Base-by-base conservation (phyloP, 2,113 vertebrate genomes). In the Rhipidura dahli region DNA sequence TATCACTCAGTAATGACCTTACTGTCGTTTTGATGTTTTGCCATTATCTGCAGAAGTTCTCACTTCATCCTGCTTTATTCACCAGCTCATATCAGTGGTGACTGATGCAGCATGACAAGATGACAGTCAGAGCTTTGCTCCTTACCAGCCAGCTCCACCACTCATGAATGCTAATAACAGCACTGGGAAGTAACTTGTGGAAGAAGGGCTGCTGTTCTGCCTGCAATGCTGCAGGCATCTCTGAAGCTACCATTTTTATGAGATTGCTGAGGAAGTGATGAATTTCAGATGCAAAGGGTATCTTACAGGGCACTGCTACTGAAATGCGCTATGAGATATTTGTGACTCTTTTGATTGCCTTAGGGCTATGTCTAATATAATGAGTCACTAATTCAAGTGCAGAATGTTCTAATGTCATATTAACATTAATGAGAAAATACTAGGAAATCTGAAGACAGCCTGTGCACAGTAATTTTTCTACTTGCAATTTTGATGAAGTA, bases 351-450 rank as follows among this genome's bases (percentile, higher is more conserved):
- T 13, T 60, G 35, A 76, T 60, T 71, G 79, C 93, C 76, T 68
- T 65, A 60, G 79, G 79, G 40, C 37, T 69, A 3, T n/a, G 26
- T 79, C 57, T 92, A 63, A 71, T 72, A 50, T 82, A 1, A 4
- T 90, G 89, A 92, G 47, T 94, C 93, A 93, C 56, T 83, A 72
- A 64, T 61, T 80, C 1, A 5, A 60, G 66, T 53, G n/a, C 53
- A 69, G 71, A 92, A 80, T 64, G n/a, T 92, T 90, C 93, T 90
- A 61, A 69, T 69, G 59, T n/a, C 28, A 11, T 92, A 93, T 76
- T 90, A 93, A 69, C 54, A 44, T 83, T 88, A 80, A 94, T 76
- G 54, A 83, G 86, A 71, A 69, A 65, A 40, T 90, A 56, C 76
- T 61, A 22, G 57, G 70, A 95, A 26, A 56, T 79, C 31, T 64